phyloP scores from a whole-genome alignment of 37 sponge, comb jelly and placozoan species.

The Halichondria panicea region DNA sequence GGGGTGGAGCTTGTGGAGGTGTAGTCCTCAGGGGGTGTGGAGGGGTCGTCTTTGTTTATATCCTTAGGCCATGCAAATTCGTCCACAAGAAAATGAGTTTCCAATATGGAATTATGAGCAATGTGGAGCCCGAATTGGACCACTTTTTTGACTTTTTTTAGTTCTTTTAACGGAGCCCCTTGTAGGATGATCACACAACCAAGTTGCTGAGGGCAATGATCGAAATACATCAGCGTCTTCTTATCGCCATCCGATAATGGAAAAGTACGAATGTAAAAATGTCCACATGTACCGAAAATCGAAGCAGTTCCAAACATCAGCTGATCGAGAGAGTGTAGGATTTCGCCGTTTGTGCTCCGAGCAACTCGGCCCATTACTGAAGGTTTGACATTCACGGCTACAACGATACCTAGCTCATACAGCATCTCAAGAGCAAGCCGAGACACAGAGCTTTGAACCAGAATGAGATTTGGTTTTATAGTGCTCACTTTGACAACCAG shows the following conservation, averaged over 20 bases:
- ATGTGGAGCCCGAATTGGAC: constrained; percentile 65
- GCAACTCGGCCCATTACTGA: constrained; percentile 84
- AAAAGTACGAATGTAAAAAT: constrained; percentile 76
- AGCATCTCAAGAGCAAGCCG: constrained; percentile 88
- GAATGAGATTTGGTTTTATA: constrained; percentile 79
- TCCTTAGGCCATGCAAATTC: constrained; percentile 57
- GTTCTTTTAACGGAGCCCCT: constrained; percentile 62
- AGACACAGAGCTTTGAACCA: constrained; percentile 89
- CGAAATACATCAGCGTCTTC: constrained; percentile 94
- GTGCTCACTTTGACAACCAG: constrained; percentile 69
- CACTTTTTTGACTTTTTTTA: constrained; percentile 86
- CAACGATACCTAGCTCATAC: constrained; percentile 72
- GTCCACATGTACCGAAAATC: constrained; percentile 87
- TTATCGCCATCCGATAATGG: constrained; percentile 63
- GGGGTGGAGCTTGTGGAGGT: constrained; percentile 33
- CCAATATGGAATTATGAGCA: constrained; percentile 77
- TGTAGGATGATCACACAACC: constrained; percentile 83
- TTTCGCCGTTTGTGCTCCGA: constrained; percentile 72
- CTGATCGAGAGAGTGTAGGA: constrained; percentile 80
- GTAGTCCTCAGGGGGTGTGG: constrained; percentile 18
- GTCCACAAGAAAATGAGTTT: constrained; percentile 70
- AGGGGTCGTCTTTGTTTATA: not conserved
- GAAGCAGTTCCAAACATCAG: constrained; percentile 64
- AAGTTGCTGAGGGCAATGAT: constrained; percentile 67
- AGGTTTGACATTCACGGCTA: constrained; percentile 88